Base-by-base conservation (phyloP, 92 coral and sea anemone species). In the Montipora capitata region DNA sequence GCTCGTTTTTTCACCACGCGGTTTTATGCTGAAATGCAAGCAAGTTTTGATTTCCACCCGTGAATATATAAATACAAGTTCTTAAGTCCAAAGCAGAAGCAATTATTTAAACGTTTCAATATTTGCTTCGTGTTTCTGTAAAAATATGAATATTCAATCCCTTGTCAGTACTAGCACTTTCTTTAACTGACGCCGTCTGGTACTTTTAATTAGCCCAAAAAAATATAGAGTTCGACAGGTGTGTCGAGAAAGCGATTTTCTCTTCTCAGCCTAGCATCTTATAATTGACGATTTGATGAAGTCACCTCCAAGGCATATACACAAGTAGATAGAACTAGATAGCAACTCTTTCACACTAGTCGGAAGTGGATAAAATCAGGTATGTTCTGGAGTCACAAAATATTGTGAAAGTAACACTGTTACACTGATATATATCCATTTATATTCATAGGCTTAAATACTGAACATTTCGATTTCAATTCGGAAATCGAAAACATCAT, bases 141-240 rank as follows among this genome's bases (percentile, higher is more conserved):
- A 40, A 5, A 0, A 6, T 38, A 81, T 81, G 85, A 81, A 81
- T 81, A 81, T 81, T 81, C 67, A 4, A 68, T 81, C 67, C 52
- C 76, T 49, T 16, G 1, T 27, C 35, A 27, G 35, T 35, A 54
- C 66, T 52, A 69, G 57, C 56, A 67, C 35, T 20, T 79, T 79
- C 61, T 12, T 12, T 3, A 54, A 48, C 52, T 48, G 52, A 48
- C 52, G 6, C 6, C 10, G 35, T 10, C 44, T 80, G 54, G 66
- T 62, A 68, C 68, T 81, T 49, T 27, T 68, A 81, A 69, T 81
- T 81, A 68, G 77, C 27, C 7, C 16, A 49, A 10, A 8, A 35
- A 54, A 27, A 1, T 48, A 27, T 27, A 27, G 35, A 3, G 54
- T 17, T 17, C 40, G 68, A 68, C 77, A 81, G 85, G 67, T 81